Percentiles rank a stretch among this genome's conserved stretches.
These are phyloP conservation scores for Lampropteryx suffumata DNA, from an alignment of 2,888 invertebrate genomes.

Conservation along the genomic window DNA sequence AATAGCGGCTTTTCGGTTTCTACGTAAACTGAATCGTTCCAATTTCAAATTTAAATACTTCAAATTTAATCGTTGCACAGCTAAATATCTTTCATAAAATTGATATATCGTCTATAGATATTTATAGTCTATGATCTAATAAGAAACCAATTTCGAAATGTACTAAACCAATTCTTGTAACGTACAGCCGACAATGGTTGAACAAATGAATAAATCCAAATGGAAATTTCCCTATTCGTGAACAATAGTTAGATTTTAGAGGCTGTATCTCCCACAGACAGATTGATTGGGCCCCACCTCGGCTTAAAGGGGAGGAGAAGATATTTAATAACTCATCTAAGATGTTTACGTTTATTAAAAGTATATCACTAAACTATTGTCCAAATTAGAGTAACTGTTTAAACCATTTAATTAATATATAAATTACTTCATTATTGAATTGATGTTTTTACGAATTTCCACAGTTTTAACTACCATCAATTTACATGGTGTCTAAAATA, in stretches of 20 bases:
- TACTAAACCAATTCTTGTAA: conserved; percentile 51
- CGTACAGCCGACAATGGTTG: conserved; percentile 74
- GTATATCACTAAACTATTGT: too few species aligned
- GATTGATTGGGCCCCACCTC: conserved; percentile 78
- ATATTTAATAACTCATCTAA: conserved; percentile 33
- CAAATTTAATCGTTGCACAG: too few species aligned
- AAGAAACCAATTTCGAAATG: conserved; percentile 13
- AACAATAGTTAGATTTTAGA: conserved; percentile 82
- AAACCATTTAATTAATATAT: too few species aligned
- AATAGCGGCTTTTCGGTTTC: conserved; percentile 61
- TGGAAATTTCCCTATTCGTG: conserved; percentile 80
- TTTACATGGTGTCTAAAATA: background rate
- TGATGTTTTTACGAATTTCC: too few species aligned
- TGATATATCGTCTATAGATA: too few species aligned
- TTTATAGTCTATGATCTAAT: conserved; percentile 1
- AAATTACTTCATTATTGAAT: too few species aligned
- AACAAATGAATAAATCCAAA: conserved; percentile 83
- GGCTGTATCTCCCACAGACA: conserved; percentile 80
- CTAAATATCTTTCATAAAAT: too few species aligned
- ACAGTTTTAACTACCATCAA: too few species aligned
- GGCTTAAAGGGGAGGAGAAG: conserved; percentile 58
- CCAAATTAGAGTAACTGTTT: too few species aligned
- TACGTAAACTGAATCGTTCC: conserved; percentile 57
- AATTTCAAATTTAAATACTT: conserved; percentile 53
- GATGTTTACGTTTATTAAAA: too few species aligned